phyloP scores from a whole-genome alignment of 2,797 vertebrate genomes.

The Centropyge bicolor region DNA sequence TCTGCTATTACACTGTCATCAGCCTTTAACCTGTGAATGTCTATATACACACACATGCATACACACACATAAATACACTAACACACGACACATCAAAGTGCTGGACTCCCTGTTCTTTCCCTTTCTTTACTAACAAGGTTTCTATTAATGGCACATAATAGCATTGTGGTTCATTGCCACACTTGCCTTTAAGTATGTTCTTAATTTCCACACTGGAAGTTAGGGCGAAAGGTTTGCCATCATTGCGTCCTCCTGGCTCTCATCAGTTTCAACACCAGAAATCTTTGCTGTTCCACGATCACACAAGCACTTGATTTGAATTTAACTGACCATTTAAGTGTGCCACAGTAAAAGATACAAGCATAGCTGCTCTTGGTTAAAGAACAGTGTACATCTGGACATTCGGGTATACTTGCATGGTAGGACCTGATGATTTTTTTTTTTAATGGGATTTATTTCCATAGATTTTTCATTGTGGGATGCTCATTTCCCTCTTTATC shows the following conservation, averaged over 20 bases:
- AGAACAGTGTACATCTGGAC: neutral
- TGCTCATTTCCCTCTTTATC: neutral
- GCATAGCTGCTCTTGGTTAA: neutral
- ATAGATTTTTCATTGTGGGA: neutral
- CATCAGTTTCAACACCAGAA: neutral
- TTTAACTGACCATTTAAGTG: constrained; percentile 20
- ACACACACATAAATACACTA: constrained; percentile 22
- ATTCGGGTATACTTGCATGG: neutral
- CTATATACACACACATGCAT: constrained; percentile 41
- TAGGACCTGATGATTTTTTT: neutral
- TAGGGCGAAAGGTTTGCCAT: too few species aligned
- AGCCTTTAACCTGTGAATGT: constrained; percentile 84
- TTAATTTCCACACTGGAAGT: too few species aligned
- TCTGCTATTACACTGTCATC: constrained; percentile 71
- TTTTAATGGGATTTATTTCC: neutral
- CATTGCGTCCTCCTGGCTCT: too few species aligned
- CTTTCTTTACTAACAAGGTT: constrained; percentile 23
- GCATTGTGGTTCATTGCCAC: neutral
- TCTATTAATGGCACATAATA: constrained; percentile 33
- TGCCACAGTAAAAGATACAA: constrained; percentile 6
- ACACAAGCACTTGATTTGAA: neutral
- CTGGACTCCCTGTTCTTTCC: constrained; percentile 59
- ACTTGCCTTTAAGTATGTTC: too few species aligned
- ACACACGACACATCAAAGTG: constrained; percentile 58
- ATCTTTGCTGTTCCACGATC: neutral